phyloP scores from a whole-genome alignment of 64 coral and sea anemone genomes.

The Platygyra sinensis region DNA sequence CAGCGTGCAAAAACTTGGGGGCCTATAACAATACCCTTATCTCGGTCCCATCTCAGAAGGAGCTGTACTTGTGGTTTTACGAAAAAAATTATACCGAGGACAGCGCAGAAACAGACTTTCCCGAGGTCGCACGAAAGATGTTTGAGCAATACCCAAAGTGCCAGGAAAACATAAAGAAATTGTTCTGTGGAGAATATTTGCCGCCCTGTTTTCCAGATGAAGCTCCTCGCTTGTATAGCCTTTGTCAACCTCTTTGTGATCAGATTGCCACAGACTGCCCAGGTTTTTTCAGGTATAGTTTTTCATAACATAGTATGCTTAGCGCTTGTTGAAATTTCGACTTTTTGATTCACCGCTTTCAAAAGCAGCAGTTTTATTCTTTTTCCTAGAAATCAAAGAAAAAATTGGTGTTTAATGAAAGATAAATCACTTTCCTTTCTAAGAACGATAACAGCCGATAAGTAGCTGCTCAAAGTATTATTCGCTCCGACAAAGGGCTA shows the following conservation, averaged over 20 bases:
- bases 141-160: constrained; percentile 33
- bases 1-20: constrained; percentile 4
- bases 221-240: constrained; percentile 1
- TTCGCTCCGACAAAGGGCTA: too few species aligned
- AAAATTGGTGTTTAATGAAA: too few species aligned
- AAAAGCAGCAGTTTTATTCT: too few species aligned
- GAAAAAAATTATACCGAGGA: neutral
- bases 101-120: constrained; percentile 9
- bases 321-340: too few species aligned
- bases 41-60: neutral
- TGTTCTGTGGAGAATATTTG: constrained; percentile 56
- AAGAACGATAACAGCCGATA: too few species aligned
- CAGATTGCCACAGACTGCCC: constrained; percentile 26
- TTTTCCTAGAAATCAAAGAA: too few species aligned
- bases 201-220: constrained; percentile 58
- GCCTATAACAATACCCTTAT: neutral
- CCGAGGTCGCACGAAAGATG: neutral
- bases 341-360: too few species aligned
- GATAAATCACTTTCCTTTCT: too few species aligned
- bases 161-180: constrained; percentile 36
- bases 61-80: neutral
- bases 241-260: constrained; percentile 18
- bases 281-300: constrained; percentile 1
- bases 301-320: neutral
- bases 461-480: too few species aligned